Percentiles rank a stretch among this genome's conserved stretches.
These are phyloP conservation scores for Formica exsecta DNA, from an alignment of 1,140 invertebrate genomes.

Conservation along the genomic window DNA sequence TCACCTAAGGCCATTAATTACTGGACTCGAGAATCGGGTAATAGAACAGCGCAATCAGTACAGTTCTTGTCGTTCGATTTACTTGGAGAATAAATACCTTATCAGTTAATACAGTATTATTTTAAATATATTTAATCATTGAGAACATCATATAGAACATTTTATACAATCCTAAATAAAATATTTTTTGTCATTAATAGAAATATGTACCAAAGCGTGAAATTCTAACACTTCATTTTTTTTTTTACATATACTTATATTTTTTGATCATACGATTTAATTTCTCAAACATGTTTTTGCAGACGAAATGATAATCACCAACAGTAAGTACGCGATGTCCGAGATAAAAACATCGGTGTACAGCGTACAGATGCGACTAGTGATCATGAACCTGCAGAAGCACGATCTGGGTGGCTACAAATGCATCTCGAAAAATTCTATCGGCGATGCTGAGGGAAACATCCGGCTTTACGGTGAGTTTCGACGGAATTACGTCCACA, in stretches of 20 bases:
- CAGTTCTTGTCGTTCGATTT: conserved; percentile 7
- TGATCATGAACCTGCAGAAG: conserved; percentile 91
- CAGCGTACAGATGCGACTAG: conserved; percentile 92
- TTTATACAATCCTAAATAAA: not conserved
- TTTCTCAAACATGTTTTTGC: conserved; percentile 72
- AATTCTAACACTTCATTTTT: not conserved
- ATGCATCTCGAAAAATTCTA: conserved; percentile 96
- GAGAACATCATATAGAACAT: not conserved
- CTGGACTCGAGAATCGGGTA: conserved; percentile 94
- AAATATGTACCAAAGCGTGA: not conserved
- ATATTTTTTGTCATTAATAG: not conserved
- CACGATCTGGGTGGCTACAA: conserved; percentile 95
- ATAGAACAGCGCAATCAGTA: conserved; percentile 75
- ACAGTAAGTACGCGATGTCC: conserved; percentile 92
- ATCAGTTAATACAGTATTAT: not conserved
- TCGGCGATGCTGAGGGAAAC: conserved; percentile 95
- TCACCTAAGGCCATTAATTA: conserved; percentile 95
- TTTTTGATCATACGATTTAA: not conserved
- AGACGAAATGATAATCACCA: conserved; percentile 95
- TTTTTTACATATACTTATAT: not conserved
- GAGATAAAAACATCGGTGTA: conserved; percentile 92
- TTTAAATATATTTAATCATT: not conserved
- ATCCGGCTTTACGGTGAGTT: conserved; percentile 95
- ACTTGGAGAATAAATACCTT: not conserved
- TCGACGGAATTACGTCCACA: conserved; percentile 15